Conservation (phyloP, 2,888 invertebrate genomes). For the Seladonia tumulorum region DNA sequence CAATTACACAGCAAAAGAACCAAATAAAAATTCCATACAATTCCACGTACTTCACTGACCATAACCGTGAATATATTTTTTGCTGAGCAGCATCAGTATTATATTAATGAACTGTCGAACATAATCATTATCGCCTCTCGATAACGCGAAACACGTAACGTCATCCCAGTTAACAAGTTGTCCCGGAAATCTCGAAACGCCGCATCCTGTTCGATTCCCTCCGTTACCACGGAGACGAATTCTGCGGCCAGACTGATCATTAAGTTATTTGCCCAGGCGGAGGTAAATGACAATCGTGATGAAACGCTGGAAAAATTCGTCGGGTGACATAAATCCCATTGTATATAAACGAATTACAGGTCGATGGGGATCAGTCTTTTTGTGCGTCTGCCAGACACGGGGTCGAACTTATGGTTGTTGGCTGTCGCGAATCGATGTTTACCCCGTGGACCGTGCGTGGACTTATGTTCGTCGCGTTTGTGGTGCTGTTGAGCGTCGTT, state of each 20-base stretch:
- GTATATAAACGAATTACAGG: constrained; percentile 78
- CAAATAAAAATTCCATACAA: no score
- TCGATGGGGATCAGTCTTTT: constrained; percentile 52
- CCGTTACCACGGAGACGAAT: not conserved
- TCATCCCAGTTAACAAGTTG: constrained; percentile 7
- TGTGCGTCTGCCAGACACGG: constrained; percentile 10
- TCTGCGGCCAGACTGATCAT: constrained; percentile 64
- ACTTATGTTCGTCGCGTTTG: constrained; percentile 36
- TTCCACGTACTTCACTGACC: no score
- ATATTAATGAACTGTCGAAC: not conserved
- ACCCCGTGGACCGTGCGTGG: constrained; percentile 25
- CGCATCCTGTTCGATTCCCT: constrained; percentile 22
- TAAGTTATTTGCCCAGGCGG: constrained; percentile 60
- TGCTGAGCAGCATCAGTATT: not conserved
- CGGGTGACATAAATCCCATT: constrained; percentile 79
- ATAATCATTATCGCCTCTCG: not conserved
- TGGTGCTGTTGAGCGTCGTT: constrained; percentile 46
- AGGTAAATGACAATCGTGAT: constrained; percentile 82
- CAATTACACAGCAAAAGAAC: no score
- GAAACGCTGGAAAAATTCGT: constrained; percentile 73
- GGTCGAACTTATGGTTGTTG: constrained; percentile 1
- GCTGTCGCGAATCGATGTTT: constrained; percentile 39
- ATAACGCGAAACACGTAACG: not conserved
- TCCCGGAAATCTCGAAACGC: constrained; percentile 34
- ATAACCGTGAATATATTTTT: not conserved